Evolutionary conservation across 2,888 invertebrate genomes (phyloP), one percentile per base, ranked within the genome.

Genomic region (Drosophila affinis): DNA sequence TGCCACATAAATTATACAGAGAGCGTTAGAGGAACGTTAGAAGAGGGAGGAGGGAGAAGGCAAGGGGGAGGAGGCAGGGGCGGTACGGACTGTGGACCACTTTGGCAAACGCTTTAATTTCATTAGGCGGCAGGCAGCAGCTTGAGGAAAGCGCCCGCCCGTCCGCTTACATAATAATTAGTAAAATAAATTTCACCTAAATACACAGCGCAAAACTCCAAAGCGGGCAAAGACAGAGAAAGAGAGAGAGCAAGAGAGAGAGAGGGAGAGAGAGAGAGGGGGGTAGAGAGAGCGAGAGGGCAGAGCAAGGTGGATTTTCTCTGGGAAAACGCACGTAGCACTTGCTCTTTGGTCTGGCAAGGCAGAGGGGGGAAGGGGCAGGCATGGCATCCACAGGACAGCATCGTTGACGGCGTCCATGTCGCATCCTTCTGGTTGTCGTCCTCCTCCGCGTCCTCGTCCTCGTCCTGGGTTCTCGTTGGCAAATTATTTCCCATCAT

Each of bases 401-500:
- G 54, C 61, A 52, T 55, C 70, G 60, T 39, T 39, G n/a, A 39
- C 39, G 14, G 39, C 39, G 39, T 39, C 39, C 39, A 39, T 14
- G n/a, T 39, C 39, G 39, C 39, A 39, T 39, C 14, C 34, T 14
- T 53, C 34, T 53, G 21, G 53, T 18, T 34, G 53, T 46, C 14
- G 17, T 44, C 39, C 45, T 58, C 46, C 21, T 29, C 46, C 34
- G 51, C 27, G 60, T 56, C n/a, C 53, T 46, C 14, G 17, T 44
- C 39, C 45, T 59, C 46, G 29, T 29, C 46, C 34, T 51, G 62
- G 61, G 39, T 49, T 55, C 27, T 47, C 63, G 67, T 52, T 72
- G 75, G 78, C 72, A 85, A 87, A 87, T 84, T 82, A 88, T 85
- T 85, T 88, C 77, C 74, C 88, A 88, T 88, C 81, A 86, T 88